These are phyloP conservation scores for Cotesia vestalis DNA, from an alignment of 1,140 invertebrate genomes.

Conservation along the genomic window DNA sequence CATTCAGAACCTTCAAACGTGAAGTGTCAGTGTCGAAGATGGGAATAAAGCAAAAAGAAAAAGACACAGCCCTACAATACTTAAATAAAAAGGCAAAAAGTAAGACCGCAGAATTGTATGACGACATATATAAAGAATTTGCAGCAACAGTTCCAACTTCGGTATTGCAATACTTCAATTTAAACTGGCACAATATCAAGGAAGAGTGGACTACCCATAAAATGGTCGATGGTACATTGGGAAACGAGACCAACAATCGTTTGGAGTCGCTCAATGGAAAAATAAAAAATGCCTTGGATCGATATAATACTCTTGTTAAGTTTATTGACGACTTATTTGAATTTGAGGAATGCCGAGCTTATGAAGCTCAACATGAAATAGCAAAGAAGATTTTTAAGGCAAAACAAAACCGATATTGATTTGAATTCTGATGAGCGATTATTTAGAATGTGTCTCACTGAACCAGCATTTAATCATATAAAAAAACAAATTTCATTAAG, in stretches of 20 bases:
- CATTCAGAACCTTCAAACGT: constrained; percentile 29
- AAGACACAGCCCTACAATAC: constrained; percentile 21
- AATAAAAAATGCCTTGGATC: constrained; percentile 34
- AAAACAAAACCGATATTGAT: too few relatives aligned
- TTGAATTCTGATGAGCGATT: too few relatives aligned
- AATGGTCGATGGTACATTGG: constrained; percentile 38
- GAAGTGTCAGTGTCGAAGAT: constrained; percentile 27
- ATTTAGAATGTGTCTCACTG: too few relatives aligned
- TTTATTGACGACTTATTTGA: constrained; percentile 36
- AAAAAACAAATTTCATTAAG: too few relatives aligned
- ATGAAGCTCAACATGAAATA: too few relatives aligned
- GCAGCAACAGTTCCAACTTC: constrained; percentile 10
- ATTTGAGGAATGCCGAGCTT: constrained; percentile 8
- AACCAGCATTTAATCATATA: too few relatives aligned
- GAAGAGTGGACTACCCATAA: constrained; percentile 31
- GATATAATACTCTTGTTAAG: constrained; percentile 17
- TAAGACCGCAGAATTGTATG: constrained; percentile 21
- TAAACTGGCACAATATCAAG: constrained; percentile 38
- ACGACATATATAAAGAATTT: constrained; percentile 34
- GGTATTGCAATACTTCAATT: constrained; percentile 35
- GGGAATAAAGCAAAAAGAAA: constrained; percentile 18
- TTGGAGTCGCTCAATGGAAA: constrained; percentile 36
- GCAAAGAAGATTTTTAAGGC: too few relatives aligned
- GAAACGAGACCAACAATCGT: constrained; percentile 37
- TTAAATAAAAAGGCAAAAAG: constrained; percentile 25